phyloP scores from a whole-genome alignment of 2,888 invertebrate genomes.

The Atethmia centrago region DNA sequence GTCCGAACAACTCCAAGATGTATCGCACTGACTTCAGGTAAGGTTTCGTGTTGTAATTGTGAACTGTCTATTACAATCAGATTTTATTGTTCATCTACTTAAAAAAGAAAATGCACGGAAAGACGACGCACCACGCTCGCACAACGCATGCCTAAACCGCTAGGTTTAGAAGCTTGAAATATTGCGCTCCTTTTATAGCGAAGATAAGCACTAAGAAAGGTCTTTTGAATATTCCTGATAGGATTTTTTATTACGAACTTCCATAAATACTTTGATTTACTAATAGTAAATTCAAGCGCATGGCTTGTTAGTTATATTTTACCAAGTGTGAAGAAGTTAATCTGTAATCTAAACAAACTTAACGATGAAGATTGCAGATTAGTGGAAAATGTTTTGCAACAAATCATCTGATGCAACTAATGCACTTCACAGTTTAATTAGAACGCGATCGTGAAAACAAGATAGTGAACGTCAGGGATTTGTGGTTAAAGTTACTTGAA shows the following conservation, averaged over 20 bases:
- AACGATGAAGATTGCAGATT: background rate
- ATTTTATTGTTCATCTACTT: too few relatives aligned
- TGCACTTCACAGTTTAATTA: constrained; percentile 15
- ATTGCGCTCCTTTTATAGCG: background rate
- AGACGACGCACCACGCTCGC: background rate
- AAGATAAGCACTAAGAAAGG: background rate
- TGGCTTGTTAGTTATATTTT: background rate
- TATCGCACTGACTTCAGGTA: constrained; percentile 97
- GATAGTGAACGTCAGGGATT: background rate
- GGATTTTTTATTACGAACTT: too few relatives aligned
- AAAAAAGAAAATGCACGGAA: background rate
- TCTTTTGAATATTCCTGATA: background rate
- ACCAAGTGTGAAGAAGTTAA: background rate
- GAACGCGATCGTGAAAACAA: constrained; percentile 15
- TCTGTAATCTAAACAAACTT: background rate
- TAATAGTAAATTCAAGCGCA: too few relatives aligned
- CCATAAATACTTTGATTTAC: too few relatives aligned
- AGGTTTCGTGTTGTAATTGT: background rate
- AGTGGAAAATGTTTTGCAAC: background rate
- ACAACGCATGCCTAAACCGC: background rate
- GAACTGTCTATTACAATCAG: too few relatives aligned
- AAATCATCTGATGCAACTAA: constrained; percentile 20
- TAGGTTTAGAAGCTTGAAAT: background rate
- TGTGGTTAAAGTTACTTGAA: too few relatives aligned
- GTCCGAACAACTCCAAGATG: constrained; percentile 98